These are phyloP conservation scores for Styela clava DNA, from an alignment of 23 tunicate genomes.

Conservation along the genomic window DNA sequence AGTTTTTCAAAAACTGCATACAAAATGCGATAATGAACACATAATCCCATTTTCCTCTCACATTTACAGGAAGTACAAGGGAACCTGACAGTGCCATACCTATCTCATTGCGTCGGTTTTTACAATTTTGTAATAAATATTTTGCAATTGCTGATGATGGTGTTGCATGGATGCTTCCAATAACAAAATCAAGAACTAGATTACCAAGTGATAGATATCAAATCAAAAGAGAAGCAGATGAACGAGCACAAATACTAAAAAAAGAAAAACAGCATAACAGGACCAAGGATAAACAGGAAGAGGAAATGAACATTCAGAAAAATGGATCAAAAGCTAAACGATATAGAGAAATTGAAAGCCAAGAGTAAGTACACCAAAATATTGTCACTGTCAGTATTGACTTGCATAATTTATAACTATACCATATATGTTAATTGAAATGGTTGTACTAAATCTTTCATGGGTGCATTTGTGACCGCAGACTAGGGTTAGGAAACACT, in stretches of 20 bases:
- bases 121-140: slow-evolving; percentile 57
- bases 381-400: no score
- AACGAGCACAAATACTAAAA: not conserved
- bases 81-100: slow-evolving; percentile 43
- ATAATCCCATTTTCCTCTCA: no score
- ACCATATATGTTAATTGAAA: no score
- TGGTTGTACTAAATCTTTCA: no score
- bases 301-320: not conserved
- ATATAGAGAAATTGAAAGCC: no score
- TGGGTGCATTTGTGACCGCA: no score
- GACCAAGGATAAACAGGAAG: not conserved
- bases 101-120: slow-evolving; percentile 30
- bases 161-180: slow-evolving; percentile 48
- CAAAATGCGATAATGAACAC: no score
- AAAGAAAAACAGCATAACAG: not conserved
- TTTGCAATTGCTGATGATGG: slow-evolving; percentile 50
- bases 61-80: not conserved
- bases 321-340: no score
- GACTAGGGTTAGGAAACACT: no score
- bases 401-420: no score
- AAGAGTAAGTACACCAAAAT: no score
- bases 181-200: not conserved
- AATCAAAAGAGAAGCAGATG: not conserved
- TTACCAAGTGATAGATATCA: not conserved
- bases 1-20: no score